Percentiles rank a stretch among this genome's conserved stretches.
Conservation (phyloP, 2,797 vertebrate genomes). For the Chelon labrosus region DNA sequence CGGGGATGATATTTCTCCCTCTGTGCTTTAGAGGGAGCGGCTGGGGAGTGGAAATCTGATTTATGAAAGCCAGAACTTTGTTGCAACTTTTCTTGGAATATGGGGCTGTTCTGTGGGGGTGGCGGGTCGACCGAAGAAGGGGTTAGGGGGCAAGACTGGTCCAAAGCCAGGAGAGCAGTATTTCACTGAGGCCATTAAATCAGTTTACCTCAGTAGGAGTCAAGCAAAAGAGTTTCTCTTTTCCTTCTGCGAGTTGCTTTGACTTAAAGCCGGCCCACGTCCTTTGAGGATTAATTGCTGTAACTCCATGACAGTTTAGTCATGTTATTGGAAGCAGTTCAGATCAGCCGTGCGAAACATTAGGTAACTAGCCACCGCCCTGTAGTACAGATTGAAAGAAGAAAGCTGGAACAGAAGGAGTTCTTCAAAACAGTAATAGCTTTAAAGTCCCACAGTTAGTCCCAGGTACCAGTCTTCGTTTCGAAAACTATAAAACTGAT, state of each 20-base stretch:
- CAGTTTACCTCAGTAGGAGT: constrained; percentile 65
- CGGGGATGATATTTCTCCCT: constrained; percentile 74
- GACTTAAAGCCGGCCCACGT: constrained; percentile 42
- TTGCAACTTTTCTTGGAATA: constrained; percentile 83
- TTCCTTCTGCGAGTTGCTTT: constrained; percentile 31
- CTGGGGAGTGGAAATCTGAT: constrained; percentile 73
- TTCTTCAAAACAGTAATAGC: constrained; percentile 23
- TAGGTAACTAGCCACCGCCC: constrained; percentile 21
- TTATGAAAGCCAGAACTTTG: constrained; percentile 77
- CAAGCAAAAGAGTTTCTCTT: constrained; percentile 30
- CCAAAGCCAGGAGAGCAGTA: constrained; percentile 68
- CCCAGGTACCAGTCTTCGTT: neutral
- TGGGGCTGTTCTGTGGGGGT: constrained; percentile 38
- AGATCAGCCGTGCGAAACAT: constrained; percentile 36
- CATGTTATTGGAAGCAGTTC: constrained; percentile 47
- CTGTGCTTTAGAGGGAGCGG: constrained; percentile 65
- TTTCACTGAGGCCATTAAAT: constrained; percentile 77
- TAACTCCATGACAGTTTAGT: constrained; percentile 26
- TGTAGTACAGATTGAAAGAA: constrained; percentile 24
- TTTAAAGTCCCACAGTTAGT: constrained; percentile 3
- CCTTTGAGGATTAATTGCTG: constrained; percentile 26
- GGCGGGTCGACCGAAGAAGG: constrained; percentile 18
- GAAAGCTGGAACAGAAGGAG: constrained; percentile 25
- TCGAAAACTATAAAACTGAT: too few relatives aligned
- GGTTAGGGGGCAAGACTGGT: constrained; percentile 66